Base-by-base conservation (phyloP, 2,888 invertebrate genomes). In the Liodrosophila aerea region DNA sequence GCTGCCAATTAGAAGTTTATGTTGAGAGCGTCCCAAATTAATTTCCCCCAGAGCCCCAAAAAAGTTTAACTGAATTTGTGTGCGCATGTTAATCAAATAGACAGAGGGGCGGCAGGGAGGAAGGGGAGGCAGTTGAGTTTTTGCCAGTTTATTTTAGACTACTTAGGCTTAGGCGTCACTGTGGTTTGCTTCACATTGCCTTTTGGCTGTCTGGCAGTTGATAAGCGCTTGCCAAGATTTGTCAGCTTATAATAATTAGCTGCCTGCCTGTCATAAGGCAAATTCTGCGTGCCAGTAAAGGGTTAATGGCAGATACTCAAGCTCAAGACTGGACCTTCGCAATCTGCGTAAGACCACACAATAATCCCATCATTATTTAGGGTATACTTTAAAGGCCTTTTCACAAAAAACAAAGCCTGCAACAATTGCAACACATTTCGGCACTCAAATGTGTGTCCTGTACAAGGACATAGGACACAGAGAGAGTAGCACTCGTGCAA, bases 1-100 rank as follows among this genome's bases (percentile, higher is more conserved):
- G 77, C 76, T 85, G 83, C 77, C 77, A 78, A 78, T 78, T 78
- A 78, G 85, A 78, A 78, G 77, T 78, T 76, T 85, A 85, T 82
- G 73, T 68, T 57, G 54, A 51, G 54, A 51, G 63, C 49, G 62
- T 47, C 54, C 62, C 54, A 82, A 78, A 78, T 85, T 85, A 78
- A 78, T 78, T 78, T 77, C 47, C 52, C 44, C 44, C 50, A 31
- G 36, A 46, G 13, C 9, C 12, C 7, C 1, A 40, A 37, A 62
- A 58, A 63, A 83, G 69, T 73, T 83, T 64, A 75, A 62, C 72
- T 59, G 33, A 67, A 75, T 84, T 82, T 77, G 69, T 62, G 75
- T 59, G 82, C 76, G 71, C 74, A 59, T 77, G 80, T 85, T 85
- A 77, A 77, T 77, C 67, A 77, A 77, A 75, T 75, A 63, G 75